Base-by-base conservation (phyloP, 2,113 vertebrate species). In the Cephalopholis sonnerati region DNA sequence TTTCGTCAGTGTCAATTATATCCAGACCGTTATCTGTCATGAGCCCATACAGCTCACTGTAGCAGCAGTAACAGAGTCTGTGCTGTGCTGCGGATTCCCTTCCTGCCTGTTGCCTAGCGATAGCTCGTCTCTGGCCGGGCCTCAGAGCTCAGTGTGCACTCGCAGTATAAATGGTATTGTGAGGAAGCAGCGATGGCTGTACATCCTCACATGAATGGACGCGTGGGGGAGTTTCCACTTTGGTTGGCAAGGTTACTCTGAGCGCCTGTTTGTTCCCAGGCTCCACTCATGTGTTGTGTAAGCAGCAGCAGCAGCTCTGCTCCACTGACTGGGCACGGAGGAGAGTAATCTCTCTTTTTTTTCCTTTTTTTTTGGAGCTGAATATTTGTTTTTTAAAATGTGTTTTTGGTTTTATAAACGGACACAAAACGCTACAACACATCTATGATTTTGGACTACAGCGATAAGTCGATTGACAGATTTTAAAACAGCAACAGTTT, bases 101-200 rank as follows among this genome's bases (percentile, higher is more conserved):
- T 78, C 39, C 81, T 12, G 83, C 84, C 90, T 91, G 93, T 94
- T 94, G 93, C 93, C 92, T 93, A 89, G 93, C 16, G 88, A 94
- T 94, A 36, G 87, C 85, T 85, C 8, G 25, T 90, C 79, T 79
- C 80, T 73, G 80, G 62, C 79, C 69, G 15, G 74, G 84, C 70
- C 83, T 76, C 84, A 22, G 59, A 77, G 68, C 78, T 81, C 81
- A 16, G 77, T 85, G 86, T 87, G 85, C 77, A 27, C 81, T 87
- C 17, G 70, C 77, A 16, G 67, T 54, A 64, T 55, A 72, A 87
- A 74, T 55, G 55, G 65, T 17, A 74, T 79, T 91, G 91, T 89
- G 84, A 80, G 86, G 78, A 88, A 82, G 79, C 86, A 8, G 74
- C 7, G 57, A 73, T 67, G 77, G 82, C 87, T 67, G 83, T 65